phyloP scores from a whole-genome alignment of 1,140 invertebrate species.

The Drosophila orosa region DNA sequence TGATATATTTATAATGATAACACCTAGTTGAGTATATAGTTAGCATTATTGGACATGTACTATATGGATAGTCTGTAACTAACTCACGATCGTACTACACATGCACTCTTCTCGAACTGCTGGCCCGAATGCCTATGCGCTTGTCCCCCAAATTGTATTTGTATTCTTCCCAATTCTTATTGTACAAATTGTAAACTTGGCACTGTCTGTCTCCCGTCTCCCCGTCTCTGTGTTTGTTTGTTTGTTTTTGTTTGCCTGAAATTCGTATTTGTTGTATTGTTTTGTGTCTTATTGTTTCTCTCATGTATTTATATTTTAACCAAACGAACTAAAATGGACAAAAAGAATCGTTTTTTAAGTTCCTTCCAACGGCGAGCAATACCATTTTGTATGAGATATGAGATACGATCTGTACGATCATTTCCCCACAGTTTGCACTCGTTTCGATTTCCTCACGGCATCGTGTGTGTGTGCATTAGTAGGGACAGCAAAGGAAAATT shows the following conservation, averaged over 20 bases:
- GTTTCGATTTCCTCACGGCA: constrained; percentile 67
- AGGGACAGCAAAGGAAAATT: constrained; percentile 54
- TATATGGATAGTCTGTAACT: constrained; percentile 58
- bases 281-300: constrained; percentile 27
- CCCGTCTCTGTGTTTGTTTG: constrained; percentile 30
- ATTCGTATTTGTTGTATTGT: constrained; percentile 35
- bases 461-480: constrained; percentile 56
- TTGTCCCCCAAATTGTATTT: constrained; percentile 37
- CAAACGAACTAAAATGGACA: constrained; percentile 42
- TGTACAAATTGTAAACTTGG: constrained; percentile 61
- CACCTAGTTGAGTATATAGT: constrained; percentile 64
- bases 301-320: constrained; percentile 47
- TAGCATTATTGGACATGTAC: constrained; percentile 76
- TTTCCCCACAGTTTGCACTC: constrained; percentile 51
- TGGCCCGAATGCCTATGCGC: constrained; percentile 37
- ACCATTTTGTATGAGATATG: constrained; percentile 42
- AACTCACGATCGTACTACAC: constrained; percentile 30
- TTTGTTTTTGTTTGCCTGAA: constrained; percentile 29
- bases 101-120: constrained; percentile 24
- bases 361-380: constrained; percentile 66
- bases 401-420: constrained; percentile 58
- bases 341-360: constrained; percentile 63
- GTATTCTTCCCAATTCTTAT: constrained; percentile 42
- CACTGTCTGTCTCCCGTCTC: not conserved
- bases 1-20: constrained; percentile 67